Conservation (phyloP, 2,888 invertebrate genomes). For the Glaucopsyche alexis region DNA sequence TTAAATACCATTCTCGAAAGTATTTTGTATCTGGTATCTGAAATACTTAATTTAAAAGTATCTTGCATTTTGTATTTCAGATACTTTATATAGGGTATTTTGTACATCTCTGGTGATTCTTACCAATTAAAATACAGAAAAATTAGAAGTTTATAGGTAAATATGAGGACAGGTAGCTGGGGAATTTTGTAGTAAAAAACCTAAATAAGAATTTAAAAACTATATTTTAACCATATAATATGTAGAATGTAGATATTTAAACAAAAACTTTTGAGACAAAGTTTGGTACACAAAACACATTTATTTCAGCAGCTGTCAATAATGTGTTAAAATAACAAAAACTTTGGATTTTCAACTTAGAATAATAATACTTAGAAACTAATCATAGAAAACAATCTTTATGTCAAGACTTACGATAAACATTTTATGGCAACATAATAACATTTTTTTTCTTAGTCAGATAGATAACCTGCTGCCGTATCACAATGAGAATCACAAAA, state of each 20-base stretch:
- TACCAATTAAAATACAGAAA: no score
- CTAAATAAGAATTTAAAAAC: conserved; percentile 1
- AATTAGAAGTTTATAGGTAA: no score
- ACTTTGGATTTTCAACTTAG: neutral
- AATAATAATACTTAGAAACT: conserved; percentile 6
- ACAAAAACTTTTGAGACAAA: neutral
- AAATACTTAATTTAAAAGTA: no score
- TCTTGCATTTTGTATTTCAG: no score
- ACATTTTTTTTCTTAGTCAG: neutral
- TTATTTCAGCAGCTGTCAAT: neutral
- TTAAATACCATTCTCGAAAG: no score
- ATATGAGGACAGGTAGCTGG: neutral
- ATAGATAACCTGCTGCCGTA: no score
- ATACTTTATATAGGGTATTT: no score
- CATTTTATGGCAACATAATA: neutral
- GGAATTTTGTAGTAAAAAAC: neutral
- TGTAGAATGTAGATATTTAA: neutral
- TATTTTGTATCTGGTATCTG: no score
- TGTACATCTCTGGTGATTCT: no score
- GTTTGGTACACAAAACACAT: neutral
- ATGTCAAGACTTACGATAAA: neutral
- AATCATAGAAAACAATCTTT: neutral
- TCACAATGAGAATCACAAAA: neutral
- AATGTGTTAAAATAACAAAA: neutral
- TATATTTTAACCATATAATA: neutral